These are phyloP conservation scores for Clarias magur DNA, from an alignment of 2,113 vertebrate species.

Conservation along the genomic window DNA sequence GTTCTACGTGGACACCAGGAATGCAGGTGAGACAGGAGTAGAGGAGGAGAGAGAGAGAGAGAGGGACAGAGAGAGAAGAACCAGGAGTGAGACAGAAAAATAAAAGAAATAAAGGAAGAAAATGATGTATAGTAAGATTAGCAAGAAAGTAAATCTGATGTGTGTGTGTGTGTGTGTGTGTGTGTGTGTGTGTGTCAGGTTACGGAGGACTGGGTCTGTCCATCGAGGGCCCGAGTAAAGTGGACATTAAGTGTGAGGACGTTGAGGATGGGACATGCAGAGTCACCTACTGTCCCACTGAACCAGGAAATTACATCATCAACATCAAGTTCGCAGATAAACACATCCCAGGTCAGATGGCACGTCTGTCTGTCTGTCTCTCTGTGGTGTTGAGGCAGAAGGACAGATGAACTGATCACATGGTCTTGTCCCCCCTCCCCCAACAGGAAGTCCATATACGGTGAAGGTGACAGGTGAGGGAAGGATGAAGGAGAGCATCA, in stretches of 20 bases:
- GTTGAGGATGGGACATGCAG: slow-evolving; percentile 92
- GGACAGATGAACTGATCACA: not conserved
- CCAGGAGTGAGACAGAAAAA: not conserved
- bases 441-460: slow-evolving; percentile 90
- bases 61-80: not conserved
- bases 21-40: slow-evolving; percentile 77
- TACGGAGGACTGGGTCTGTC: slow-evolving; percentile 93
- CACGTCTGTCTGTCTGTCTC: not conserved
- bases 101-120: not conserved
- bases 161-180: not conserved
- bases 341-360: slow-evolving; percentile 84
- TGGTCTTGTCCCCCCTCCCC: not conserved
- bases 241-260: slow-evolving; percentile 97
- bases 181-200: slow-evolving; percentile 68
- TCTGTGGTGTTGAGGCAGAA: not conserved
- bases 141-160: not conserved
- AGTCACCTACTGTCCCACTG: slow-evolving; percentile 94
- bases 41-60: not conserved
- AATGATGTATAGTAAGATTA: not conserved
- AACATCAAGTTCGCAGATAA: slow-evolving; percentile 97
- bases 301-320: slow-evolving; percentile 93
- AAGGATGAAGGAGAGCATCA: slow-evolving; percentile 95
- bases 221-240: slow-evolving; percentile 97
- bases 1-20: slow-evolving; percentile 95
- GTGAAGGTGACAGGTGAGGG: slow-evolving; percentile 96